Evolutionary conservation across 1,140 invertebrate species (phyloP).

Genomic region (Dendrolimus kikuchii): DNA sequence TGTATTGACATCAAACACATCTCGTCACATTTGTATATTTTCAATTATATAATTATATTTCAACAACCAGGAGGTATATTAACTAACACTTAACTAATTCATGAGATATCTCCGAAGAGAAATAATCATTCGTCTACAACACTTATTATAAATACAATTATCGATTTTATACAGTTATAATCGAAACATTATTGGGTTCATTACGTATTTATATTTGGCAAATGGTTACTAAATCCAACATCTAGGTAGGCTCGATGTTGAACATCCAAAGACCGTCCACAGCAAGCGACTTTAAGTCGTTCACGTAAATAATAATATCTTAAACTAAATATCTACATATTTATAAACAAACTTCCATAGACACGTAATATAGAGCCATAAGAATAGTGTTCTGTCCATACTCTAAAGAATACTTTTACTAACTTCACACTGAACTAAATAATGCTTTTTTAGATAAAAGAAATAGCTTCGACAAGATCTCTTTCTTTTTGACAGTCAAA

Average conservation of each 20-base stretch:
- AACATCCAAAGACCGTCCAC: constrained; percentile 32
- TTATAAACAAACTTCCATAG: constrained; percentile 23
- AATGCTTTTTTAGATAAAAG: too few relatives aligned
- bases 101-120: constrained; percentile 52
- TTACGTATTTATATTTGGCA: constrained; percentile 45
- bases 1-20: constrained; percentile 44
- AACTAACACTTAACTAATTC: constrained; percentile 49
- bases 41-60: constrained; percentile 33
- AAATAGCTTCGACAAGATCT: too few relatives aligned
- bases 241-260: constrained; percentile 31
- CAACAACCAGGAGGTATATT: constrained; percentile 64
- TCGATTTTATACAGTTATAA: constrained; percentile 20
- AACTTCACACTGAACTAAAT: too few relatives aligned
- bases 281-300: constrained; percentile 46
- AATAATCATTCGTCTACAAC: constrained; percentile 29
- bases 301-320: constrained; percentile 31
- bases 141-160: constrained; percentile 23
- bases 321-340: constrained; percentile 36
- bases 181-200: constrained; percentile 21
- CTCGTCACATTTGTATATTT: constrained; percentile 32
- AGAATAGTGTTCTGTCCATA: too few relatives aligned
- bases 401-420: too few relatives aligned
- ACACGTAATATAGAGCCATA: too few relatives aligned
- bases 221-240: constrained; percentile 27
- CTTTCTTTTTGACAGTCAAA: too few relatives aligned